Evolutionary conservation across 2,888 invertebrate species (phyloP).

Genomic region (Eupeodes luniger): DNA sequence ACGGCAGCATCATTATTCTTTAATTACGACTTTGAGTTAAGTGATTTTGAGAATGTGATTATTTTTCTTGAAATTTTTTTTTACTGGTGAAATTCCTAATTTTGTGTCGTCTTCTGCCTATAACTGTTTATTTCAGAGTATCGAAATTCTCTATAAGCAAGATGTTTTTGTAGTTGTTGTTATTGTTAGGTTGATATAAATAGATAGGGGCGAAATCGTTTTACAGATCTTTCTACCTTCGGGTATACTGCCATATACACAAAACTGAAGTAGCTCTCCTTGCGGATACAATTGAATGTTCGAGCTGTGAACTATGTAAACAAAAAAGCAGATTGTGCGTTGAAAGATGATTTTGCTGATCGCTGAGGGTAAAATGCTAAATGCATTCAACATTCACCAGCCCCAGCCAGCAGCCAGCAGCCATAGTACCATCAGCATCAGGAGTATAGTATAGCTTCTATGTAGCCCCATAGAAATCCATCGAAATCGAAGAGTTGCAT

Average conservation of each 20-base stretch:
- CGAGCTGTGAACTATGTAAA: conserved; percentile 51
- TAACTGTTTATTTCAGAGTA: no score
- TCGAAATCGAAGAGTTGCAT: conserved; percentile 16
- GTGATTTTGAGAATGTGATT: no score
- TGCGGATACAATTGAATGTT: conserved; percentile 40
- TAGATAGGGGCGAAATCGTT: conserved; percentile 32
- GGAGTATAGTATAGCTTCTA: not conserved
- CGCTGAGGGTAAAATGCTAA: conserved; percentile 49
- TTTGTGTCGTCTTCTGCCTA: no score
- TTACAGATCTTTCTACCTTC: conserved; percentile 9
- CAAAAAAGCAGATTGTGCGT: conserved; percentile 60
- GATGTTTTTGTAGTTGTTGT: no score
- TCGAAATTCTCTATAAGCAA: no score
- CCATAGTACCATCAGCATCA: not conserved
- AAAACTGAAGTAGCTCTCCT: conserved; percentile 25
- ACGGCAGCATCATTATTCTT: no score
- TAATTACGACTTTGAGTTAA: no score
- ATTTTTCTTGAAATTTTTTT: no score
- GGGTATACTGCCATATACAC: not conserved
- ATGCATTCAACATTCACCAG: conserved; percentile 36
- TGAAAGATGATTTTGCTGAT: conserved; percentile 64
- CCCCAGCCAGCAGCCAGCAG: conserved; percentile 31
- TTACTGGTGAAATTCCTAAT: conserved; percentile 14
- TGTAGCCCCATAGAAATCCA: not conserved
- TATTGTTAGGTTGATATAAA: not conserved